A percentile compares a stretch with the other conserved stretches of the same genome.
phyloP scores from a whole-genome alignment of 2,888 invertebrate species.

The Cephus pulcher region DNA sequence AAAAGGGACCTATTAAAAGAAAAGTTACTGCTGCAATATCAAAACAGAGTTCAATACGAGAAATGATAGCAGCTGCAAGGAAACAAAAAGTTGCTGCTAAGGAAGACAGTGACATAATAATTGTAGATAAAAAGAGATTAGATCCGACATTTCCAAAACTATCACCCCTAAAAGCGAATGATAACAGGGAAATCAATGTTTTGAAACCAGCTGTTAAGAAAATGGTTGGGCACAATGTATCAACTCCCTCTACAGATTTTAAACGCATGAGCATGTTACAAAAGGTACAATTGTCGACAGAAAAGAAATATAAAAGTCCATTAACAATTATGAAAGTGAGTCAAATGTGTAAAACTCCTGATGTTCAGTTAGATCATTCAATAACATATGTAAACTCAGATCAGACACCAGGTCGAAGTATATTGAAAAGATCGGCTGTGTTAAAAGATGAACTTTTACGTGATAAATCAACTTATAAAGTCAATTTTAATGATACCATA shows the following conservation, averaged over 20 bases:
- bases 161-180: not conserved
- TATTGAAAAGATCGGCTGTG: conserved; percentile 42
- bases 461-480: conserved; percentile 45
- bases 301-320: conserved; percentile 38
- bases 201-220: not conserved
- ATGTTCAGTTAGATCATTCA: conserved; percentile 46
- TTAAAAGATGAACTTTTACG: conserved; percentile 8
- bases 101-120: conserved; percentile 11
- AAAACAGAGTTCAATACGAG: conserved; percentile 40
- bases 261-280: conserved; percentile 21
- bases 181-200: not conserved
- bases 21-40: not conserved
- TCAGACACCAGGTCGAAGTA: conserved; percentile 56
- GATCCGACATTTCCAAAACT: not conserved
- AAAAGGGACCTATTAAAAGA: not conserved
- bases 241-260: not conserved
- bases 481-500: conserved; percentile 52
- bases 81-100: conserved; percentile 36
- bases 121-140: not conserved
- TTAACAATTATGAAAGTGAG: conserved; percentile 50
- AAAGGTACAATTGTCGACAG: conserved; percentile 31
- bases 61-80: conserved; percentile 46
- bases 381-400: conserved; percentile 53
- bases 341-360: conserved; percentile 50
- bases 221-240: not conserved